phyloP scores from a whole-genome alignment of 2,113 vertebrate genomes.

The Dryoscopus gambensis region DNA sequence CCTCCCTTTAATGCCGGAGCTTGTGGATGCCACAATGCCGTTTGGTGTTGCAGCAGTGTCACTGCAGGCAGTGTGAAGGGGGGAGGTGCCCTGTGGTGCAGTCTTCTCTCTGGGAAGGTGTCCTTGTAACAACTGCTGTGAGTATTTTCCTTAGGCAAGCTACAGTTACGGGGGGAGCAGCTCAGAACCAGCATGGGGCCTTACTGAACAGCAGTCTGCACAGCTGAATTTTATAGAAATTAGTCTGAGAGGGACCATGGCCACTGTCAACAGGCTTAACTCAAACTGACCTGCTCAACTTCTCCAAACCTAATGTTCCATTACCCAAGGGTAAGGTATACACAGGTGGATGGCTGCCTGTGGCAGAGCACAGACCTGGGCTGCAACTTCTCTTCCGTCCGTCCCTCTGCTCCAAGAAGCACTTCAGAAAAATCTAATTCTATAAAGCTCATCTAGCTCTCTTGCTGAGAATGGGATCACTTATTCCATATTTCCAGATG shows the following conservation, averaged over 20 bases:
- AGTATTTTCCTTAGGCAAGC: neutral
- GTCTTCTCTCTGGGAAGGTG: neutral
- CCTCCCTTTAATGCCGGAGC: neutral
- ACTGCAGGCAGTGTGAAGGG: neutral
- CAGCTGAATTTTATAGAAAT: neutral
- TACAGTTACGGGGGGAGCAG: neutral
- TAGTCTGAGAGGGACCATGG: neutral
- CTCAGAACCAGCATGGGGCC: neutral
- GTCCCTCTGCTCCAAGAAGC: neutral
- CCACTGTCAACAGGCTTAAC: neutral
- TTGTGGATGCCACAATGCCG: neutral
- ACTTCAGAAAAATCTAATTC: neutral
- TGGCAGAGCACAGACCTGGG: neutral
- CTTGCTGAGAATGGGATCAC: neutral
- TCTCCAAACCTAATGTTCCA: neutral
- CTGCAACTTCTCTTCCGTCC: neutral
- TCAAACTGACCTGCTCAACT: neutral
- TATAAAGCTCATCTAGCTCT: neutral
- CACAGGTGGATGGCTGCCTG: neutral
- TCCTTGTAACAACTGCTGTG: neutral
- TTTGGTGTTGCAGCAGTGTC: neutral
- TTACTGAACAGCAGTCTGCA: neutral
- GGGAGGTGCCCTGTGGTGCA: fast-evolving
- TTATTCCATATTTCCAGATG: neutral
- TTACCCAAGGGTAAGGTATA: neutral